Evolutionary conservation across 30 jellyfish, hydroid and myxozoan genomes (phyloP).

Genomic region (Cassiopea andromeda): DNA sequence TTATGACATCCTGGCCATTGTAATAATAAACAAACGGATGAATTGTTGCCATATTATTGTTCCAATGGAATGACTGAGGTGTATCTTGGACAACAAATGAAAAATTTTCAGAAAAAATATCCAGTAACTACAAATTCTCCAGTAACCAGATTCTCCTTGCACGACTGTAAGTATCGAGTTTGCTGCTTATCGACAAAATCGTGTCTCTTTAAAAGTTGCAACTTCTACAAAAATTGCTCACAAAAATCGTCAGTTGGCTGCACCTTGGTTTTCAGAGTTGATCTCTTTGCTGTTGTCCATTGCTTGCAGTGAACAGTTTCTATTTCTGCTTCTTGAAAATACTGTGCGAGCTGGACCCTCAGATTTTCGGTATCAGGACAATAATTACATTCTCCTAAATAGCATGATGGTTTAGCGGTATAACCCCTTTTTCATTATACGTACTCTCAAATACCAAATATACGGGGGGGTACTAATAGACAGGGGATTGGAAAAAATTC

Average conservation of each 20-base stretch:
- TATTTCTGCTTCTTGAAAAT: not conserved
- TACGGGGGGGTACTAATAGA: slow-evolving; percentile 14
- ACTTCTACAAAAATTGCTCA: not conserved
- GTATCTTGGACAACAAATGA: slow-evolving; percentile 55
- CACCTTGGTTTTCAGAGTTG: slow-evolving; percentile 45
- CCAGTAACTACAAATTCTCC: slow-evolving; percentile 49
- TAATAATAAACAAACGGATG: slow-evolving; percentile 46
- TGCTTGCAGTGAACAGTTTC: slow-evolving; percentile 33
- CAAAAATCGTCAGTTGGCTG: slow-evolving; percentile 26
- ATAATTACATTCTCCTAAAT: slow-evolving; percentile 18
- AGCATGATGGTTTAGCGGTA: slow-evolving; percentile 43
- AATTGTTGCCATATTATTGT: slow-evolving; percentile 44
- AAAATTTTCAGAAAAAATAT: slow-evolving; percentile 47
- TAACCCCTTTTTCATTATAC: slow-evolving; percentile 36
- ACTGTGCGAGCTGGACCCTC: slow-evolving; percentile 26
- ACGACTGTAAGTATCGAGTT: not conserved
- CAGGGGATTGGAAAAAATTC: no score
- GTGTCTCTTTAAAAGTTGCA: slow-evolving; percentile 22
- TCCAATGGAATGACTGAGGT: slow-evolving; percentile 39
- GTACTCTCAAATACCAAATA: slow-evolving; percentile 24
- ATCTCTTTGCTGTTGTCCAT: slow-evolving; percentile 53
- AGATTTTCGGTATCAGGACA: slow-evolving; percentile 43
- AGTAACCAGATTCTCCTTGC: not conserved
- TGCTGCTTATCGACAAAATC: slow-evolving; percentile 56
- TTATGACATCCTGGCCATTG: not conserved